These are phyloP conservation scores for Drymodes brunneopygia DNA, from an alignment of 2,113 vertebrate genomes.

Conservation along the genomic window DNA sequence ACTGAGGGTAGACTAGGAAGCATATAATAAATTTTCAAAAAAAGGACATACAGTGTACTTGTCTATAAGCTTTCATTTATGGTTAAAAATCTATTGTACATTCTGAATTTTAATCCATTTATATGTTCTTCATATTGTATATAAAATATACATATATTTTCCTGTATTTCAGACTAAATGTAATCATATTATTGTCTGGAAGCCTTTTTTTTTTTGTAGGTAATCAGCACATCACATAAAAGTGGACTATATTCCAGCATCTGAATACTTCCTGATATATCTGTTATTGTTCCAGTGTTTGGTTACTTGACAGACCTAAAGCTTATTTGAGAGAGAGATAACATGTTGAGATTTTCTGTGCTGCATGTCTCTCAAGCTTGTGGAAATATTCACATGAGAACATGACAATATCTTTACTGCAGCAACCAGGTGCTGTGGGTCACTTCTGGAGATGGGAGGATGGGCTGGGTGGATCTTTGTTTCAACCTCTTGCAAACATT, in stretches of 20 bases:
- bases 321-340: background rate
- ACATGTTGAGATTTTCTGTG: background rate
- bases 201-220: background rate
- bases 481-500: accelerated
- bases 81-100: background rate
- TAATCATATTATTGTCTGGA: background rate
- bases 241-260: background rate
- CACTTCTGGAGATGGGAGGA: background rate
- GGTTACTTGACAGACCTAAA: background rate
- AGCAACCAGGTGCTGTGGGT: background rate
- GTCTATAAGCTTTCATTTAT: background rate
- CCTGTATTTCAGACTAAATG: background rate
- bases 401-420: accelerated
- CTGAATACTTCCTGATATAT: background rate
- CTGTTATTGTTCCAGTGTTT: background rate
- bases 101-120: background rate
- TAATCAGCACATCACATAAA: background rate
- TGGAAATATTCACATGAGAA: background rate
- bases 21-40: background rate
- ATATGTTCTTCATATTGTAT: too few relatives aligned
- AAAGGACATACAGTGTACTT: background rate
- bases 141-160: background rate
- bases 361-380: background rate
- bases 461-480: background rate
- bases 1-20: background rate